A percentile compares a stretch with the other conserved stretches of the same genome.
These are phyloP conservation scores for Drosophila robusta DNA, from an alignment of 2,888 invertebrate species.

Conservation along the genomic window DNA sequence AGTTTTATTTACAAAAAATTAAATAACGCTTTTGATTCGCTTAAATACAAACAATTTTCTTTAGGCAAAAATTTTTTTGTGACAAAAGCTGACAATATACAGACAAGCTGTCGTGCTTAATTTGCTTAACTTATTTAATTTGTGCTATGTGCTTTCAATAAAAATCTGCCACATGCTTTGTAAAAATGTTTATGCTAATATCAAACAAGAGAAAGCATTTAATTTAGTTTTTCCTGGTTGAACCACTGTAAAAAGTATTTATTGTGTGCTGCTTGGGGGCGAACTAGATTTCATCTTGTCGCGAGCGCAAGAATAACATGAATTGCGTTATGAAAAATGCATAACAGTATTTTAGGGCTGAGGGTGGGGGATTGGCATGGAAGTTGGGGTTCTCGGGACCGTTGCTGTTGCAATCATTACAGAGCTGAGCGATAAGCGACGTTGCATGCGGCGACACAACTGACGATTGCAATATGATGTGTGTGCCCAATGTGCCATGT, in stretches of 20 bases:
- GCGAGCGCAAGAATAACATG: slow-evolving; percentile 50
- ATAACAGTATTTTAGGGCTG: slow-evolving; percentile 31
- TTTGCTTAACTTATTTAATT: too few species aligned
- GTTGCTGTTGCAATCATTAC: slow-evolving; percentile 70
- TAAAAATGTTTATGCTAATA: too few species aligned
- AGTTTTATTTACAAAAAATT: too few species aligned
- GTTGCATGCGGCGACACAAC: slow-evolving; percentile 76
- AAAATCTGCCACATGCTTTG: too few species aligned
- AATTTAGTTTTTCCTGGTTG: not conserved
- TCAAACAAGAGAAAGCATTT: too few species aligned
- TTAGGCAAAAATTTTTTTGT: too few species aligned
- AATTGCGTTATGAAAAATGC: slow-evolving; percentile 62
- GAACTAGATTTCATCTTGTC: slow-evolving; percentile 18
- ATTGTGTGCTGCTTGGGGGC: slow-evolving; percentile 3
- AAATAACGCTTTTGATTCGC: too few species aligned
- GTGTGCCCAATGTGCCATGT: slow-evolving; percentile 27
- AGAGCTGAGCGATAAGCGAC: slow-evolving; percentile 79
- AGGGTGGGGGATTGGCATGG: not conserved
- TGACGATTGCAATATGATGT: slow-evolving; percentile 79
- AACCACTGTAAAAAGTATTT: slow-evolving; percentile 36
- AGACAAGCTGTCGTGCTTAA: too few species aligned
- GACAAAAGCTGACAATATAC: too few species aligned
- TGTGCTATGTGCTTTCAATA: too few species aligned
- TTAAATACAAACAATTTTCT: too few species aligned
- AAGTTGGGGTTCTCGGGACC: slow-evolving; percentile 4